A percentile compares a stretch with the other conserved stretches of the same genome.
Evolutionary conservation across 1,140 invertebrate species (phyloP).

Genomic region (Calycopis cecrops): DNA sequence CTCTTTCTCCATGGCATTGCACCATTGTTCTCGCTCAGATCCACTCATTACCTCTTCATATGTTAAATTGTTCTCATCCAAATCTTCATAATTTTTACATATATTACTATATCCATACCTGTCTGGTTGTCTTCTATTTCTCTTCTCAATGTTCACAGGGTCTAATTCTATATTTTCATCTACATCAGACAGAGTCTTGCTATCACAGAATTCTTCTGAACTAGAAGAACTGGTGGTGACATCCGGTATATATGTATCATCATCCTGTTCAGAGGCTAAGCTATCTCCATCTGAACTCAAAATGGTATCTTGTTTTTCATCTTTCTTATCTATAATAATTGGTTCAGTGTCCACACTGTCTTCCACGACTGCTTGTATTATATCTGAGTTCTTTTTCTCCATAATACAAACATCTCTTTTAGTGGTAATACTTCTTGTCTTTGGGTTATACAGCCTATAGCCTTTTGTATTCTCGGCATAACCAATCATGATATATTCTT

Average conservation of each 20-base stretch:
- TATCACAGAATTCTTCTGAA: slow-evolving; percentile 15
- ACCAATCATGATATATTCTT: slow-evolving; percentile 38
- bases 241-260: slow-evolving; percentile 11
- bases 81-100: slow-evolving; percentile 10
- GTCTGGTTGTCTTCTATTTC: neutral
- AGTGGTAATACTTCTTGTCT: slow-evolving; percentile 31
- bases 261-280: slow-evolving; percentile 15
- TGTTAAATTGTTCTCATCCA: slow-evolving; percentile 2
- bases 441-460: slow-evolving; percentile 17
- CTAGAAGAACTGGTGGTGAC: slow-evolving; percentile 2
- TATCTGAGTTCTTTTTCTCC: slow-evolving; percentile 20
- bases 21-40: slow-evolving; percentile 18
- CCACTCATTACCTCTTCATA: slow-evolving; percentile 14
- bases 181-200: slow-evolving; percentile 7
- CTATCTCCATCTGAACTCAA: slow-evolving; percentile 3
- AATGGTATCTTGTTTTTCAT: slow-evolving; percentile 10
- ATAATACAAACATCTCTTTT: slow-evolving; percentile 39
- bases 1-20: slow-evolving; percentile 19
- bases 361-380: slow-evolving; percentile 15
- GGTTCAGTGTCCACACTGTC: slow-evolving; percentile 5
- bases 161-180: slow-evolving; percentile 1
- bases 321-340: slow-evolving; percentile 14
- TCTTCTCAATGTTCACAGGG: neutral
- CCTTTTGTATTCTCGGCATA: slow-evolving; percentile 36
- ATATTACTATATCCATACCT: slow-evolving; percentile 16